Conservation (phyloP, 2,888 invertebrate genomes). For the Lycophotia porphyrea region DNA sequence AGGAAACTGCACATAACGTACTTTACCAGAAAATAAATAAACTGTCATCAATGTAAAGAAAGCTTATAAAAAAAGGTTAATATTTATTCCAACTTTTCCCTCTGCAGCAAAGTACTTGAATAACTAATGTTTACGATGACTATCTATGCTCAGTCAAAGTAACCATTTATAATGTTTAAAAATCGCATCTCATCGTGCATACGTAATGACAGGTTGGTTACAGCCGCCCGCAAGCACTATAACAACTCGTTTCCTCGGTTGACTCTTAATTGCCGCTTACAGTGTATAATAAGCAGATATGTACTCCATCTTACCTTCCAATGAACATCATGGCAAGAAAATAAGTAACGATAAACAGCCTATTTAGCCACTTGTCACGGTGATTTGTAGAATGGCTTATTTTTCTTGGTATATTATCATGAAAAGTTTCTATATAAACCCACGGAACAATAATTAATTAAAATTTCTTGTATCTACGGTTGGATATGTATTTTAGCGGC, state of each 20-base stretch:
- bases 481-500: not conserved
- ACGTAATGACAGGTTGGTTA: constrained; percentile 60
- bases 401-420: constrained; percentile 3
- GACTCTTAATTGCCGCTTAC: constrained; percentile 63
- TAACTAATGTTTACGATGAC: constrained; percentile 40
- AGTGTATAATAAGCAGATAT: constrained; percentile 61
- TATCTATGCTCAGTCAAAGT: constrained; percentile 58
- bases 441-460: not conserved
- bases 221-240: constrained; percentile 54
- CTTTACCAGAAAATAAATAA: not conserved
- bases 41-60: not conserved
- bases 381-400: constrained; percentile 27
- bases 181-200: constrained; percentile 64
- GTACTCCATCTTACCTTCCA: constrained; percentile 51
- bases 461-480: not conserved
- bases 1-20: not conserved
- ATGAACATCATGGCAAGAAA: constrained; percentile 47
- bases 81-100: not conserved
- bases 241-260: constrained; percentile 63
- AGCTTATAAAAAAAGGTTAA: not conserved
- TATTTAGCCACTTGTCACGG: constrained; percentile 55
- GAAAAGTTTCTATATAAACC: not conserved
- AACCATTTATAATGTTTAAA: constrained; percentile 54
- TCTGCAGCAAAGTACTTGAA: constrained; percentile 8
- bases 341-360: constrained; percentile 51